Base-by-base conservation (phyloP, 2,888 invertebrate species). In the Branchipolynoe longqiensis region DNA sequence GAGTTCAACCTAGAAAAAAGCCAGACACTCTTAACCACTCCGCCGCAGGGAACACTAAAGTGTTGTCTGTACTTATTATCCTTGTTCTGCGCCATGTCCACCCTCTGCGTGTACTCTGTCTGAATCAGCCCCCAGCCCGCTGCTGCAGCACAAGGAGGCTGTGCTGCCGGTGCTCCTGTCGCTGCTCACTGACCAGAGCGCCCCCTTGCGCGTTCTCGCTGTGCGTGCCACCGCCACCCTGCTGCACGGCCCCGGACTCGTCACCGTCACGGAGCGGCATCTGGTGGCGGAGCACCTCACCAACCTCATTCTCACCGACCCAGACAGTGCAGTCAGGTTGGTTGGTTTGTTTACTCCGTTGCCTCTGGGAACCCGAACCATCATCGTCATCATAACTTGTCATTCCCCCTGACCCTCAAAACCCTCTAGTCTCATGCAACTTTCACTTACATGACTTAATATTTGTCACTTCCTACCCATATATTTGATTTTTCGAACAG, bases 91-190 rank as follows among this genome's bases (percentile, higher is more conserved):
- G 18, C 48, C 18, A 18, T 48, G 48, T 48, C 18, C 18, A 12
- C 48, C n/a, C n/a, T n/a, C n/a, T n/a, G n/a, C n/a, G n/a, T n/a
- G n/a, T n/a, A n/a, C n/a, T n/a, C n/a, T n/a, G n/a, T n/a, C n/a
- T n/a, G 48, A 18, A 12, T 33, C 59, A 85, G 85, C 33, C 12
- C 14, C 4, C 6, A 59, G 41, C 48, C 81, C 81, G 18, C 8
- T 85, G n/a, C 4, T 31, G 22, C 48, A 74, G 22, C 88, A 86
- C 85, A 89, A 87, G 78, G 86, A 87, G 38, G 86, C 83, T 12
- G 25, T 89, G n/a, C 33, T 85, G 22, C 41, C 85, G 38, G 36
- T 86, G 31, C 74, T 88, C 41, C 62, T 85, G 59, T 86, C 87
- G 22, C 36, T 87, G 12, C 81, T 89, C 33, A 54, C 31, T 58